Evolutionary conservation across 2,113 vertebrate species (phyloP), one percentile per base, ranked within the genome.

Genomic region (Forbesichthys papilliferus): DNA sequence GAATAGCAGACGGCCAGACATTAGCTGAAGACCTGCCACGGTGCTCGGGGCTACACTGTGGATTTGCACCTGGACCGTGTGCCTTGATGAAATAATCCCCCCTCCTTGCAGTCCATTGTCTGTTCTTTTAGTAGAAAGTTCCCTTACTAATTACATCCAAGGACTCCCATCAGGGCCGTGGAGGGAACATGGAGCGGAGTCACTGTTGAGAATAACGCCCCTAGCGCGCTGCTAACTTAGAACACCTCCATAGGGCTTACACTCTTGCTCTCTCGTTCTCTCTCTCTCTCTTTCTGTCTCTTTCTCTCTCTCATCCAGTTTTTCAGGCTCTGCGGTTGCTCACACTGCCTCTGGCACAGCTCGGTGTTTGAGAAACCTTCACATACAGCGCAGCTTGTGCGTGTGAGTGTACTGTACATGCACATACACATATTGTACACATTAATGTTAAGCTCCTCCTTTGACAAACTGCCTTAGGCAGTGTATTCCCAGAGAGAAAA

Each of bases 231-330:
- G 56, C 18, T n/a, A 5, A 33, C 16, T 9, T 47, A 67, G 5
- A 48, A 48, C 46, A 11, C 5, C 18, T n/a, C n/a, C 54, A 48
- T 16, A 18, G 34, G 57, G 34, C 65, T 16, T 48, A 6, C 81
- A 82, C 80, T 61, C 79, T 88, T 88, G 85, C 86, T 87, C 86
- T 75, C 79, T 87, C 73, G 82, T 62, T 57, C 69, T 63, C 18
- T 68, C 16, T 27, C 36, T 12, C 64, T 53, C 16, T 49, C 64
- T 53, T 16, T 49, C 51, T 64, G 54, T 58, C 12, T 47, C 47
- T 61, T 61, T 46, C 27, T 64, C 36, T 47, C 8, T 55, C 68
- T 61, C 11, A 63, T 49, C 78, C 70, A 49, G 69, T 66, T 75
- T 74, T 84, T 74, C 72, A 67, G 72, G 75, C 62, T 46, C 60